phyloP scores from a whole-genome alignment of 2,797 vertebrate species.

The Nasua narica region DNA sequence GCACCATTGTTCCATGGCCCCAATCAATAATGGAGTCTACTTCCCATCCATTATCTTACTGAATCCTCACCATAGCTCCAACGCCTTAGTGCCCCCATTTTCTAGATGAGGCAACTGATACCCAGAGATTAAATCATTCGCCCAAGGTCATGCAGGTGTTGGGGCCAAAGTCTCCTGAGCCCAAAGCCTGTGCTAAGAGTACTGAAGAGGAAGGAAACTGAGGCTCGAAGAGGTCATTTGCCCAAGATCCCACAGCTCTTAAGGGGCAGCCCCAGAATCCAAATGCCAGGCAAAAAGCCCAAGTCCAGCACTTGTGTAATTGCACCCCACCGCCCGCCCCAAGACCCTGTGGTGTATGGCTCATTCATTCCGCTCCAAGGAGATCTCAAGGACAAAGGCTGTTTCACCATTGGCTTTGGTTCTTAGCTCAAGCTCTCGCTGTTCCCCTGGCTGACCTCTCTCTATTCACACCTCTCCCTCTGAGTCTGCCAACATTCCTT shows the following conservation, averaged over 20 bases:
- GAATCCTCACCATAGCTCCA: not conserved
- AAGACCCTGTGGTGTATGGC: not conserved
- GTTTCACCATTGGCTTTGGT: not conserved
- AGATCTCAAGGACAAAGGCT: slow-evolving; percentile 8
- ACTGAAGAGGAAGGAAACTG: not conserved
- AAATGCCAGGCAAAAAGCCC: slow-evolving; percentile 8
- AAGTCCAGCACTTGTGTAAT: not conserved
- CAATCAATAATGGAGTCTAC: not conserved
- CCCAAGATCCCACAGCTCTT: not conserved
- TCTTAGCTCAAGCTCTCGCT: not conserved
- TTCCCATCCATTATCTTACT: not conserved
- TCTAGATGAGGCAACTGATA: not conserved
- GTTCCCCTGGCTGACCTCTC: not conserved
- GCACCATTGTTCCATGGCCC: not conserved
- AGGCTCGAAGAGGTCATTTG: not conserved
- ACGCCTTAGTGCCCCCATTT: not conserved
- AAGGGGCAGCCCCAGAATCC: not conserved
- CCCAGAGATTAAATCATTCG: not conserved
- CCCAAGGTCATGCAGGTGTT: not conserved
- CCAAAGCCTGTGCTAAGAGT: not conserved
- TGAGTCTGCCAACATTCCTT: not conserved
- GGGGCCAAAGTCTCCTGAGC: not conserved
- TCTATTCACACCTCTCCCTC: slow-evolving; percentile 6
- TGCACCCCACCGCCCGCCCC: not conserved
- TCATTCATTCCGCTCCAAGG: not conserved